These are phyloP conservation scores for Ascaphus truei DNA, from an alignment of 2,113 vertebrate species.

Conservation along the genomic window DNA sequence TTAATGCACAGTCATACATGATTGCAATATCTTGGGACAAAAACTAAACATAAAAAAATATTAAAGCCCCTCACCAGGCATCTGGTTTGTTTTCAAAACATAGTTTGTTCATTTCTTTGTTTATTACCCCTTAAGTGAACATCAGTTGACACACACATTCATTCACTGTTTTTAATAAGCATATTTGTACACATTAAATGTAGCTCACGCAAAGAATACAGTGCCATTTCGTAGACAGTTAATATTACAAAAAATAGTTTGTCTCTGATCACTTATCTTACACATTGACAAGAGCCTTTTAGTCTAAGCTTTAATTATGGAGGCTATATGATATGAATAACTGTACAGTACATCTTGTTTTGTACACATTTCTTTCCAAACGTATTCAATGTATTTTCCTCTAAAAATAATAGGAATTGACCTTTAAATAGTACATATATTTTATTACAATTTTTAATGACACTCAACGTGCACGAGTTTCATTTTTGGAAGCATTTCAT, in stretches of 20 bases:
- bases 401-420: conserved; percentile 55
- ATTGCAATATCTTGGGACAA: too few species aligned
- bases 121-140: too few species aligned
- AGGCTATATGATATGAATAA: conserved; percentile 52
- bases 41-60: too few species aligned
- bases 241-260: conserved; percentile 57
- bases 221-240: conserved; percentile 48
- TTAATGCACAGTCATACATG: too few species aligned
- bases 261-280: conserved; percentile 63
- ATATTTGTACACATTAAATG: conserved; percentile 20
- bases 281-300: conserved; percentile 48
- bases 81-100: too few species aligned
- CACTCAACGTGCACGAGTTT: conserved; percentile 63
- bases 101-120: too few species aligned
- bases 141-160: not conserved
- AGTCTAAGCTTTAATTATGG: conserved; percentile 49
- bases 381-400: conserved; percentile 51
- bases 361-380: conserved; percentile 51
- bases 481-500: conserved; percentile 52
- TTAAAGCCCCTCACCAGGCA: too few species aligned
- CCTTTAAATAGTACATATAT: conserved; percentile 56
- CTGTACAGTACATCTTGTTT: conserved; percentile 47
- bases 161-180: conserved; percentile 23
- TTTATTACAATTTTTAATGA: conserved; percentile 53
- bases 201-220: conserved; percentile 21